A percentile compares a stretch with the other conserved stretches of the same genome.
phyloP scores from a whole-genome alignment of 2,888 invertebrate species.

The Glomeris marginata region DNA sequence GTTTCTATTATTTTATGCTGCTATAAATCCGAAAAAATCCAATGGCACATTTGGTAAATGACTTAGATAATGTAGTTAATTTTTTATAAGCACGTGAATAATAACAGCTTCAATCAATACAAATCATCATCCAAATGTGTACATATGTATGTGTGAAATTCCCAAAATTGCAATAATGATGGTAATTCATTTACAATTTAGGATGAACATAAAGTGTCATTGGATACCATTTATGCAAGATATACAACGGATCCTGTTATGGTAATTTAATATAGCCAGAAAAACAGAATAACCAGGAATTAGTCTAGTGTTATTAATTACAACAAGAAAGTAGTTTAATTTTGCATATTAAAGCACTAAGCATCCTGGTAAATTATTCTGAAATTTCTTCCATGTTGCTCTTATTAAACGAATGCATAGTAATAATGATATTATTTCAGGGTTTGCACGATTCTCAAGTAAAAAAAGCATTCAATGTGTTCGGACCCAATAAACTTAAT shows the following conservation, averaged over 20 bases:
- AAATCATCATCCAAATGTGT: not conserved
- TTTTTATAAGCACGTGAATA: too few relatives aligned
- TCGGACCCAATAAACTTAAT: conserved; percentile 25
- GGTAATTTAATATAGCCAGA: conserved; percentile 8
- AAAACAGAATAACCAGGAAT: too few relatives aligned
- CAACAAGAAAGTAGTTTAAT: too few relatives aligned
- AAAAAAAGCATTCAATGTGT: conserved; percentile 12
- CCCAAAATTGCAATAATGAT: not conserved
- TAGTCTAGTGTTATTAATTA: too few relatives aligned
- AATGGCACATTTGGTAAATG: too few relatives aligned
- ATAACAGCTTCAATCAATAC: too few relatives aligned
- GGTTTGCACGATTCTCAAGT: conserved; percentile 9
- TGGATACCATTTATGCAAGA: conserved; percentile 14
- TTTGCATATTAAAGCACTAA: too few relatives aligned
- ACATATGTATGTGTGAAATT: not conserved
- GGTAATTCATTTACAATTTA: conserved; percentile 2
- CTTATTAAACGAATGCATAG: too few relatives aligned
- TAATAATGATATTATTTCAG: not conserved
- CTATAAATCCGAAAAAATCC: not conserved
- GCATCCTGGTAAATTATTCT: too few relatives aligned
- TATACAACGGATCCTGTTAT: conserved; percentile 15
- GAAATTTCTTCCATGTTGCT: not conserved
- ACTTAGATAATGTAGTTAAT: too few relatives aligned
- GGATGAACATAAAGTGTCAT: conserved; percentile 15
- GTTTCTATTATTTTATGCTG: not conserved